Percentiles rank a stretch among this genome's conserved stretches.
These are phyloP conservation scores for Gisinianus flammeolus DNA, from an alignment of 2,888 invertebrate species.

Conservation along the genomic window DNA sequence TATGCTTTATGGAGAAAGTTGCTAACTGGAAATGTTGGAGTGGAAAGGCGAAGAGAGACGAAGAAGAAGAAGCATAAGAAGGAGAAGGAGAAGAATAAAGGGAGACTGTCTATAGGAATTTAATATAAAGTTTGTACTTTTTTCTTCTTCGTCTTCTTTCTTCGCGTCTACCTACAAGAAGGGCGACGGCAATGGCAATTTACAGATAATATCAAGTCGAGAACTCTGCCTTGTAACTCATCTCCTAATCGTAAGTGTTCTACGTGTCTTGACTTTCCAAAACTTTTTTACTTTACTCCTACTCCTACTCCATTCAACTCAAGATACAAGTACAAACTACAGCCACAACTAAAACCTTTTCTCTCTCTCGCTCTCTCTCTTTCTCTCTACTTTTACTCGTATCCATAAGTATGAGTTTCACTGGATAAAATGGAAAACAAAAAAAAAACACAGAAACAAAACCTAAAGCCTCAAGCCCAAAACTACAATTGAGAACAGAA, in stretches of 20 bases:
- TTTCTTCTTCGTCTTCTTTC: background rate
- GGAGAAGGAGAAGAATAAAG: background rate
- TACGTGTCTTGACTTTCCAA: constrained; percentile 46
- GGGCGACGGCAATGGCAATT: background rate
- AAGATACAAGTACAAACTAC: background rate
- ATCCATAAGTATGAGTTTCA: too few species aligned
- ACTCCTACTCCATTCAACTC: background rate
- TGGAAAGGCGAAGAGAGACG: background rate
- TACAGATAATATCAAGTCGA: constrained; percentile 27
- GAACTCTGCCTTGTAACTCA: constrained; percentile 45
- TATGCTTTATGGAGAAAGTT: constrained; percentile 44
- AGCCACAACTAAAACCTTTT: too few species aligned
- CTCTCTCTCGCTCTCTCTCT: background rate
- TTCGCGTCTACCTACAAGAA: background rate
- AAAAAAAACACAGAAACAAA: too few species aligned
- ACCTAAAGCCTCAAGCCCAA: too few species aligned
- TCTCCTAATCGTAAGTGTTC: constrained; percentile 50
- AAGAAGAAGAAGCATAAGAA: background rate
- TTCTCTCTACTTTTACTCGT: background rate
- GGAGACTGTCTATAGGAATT: background rate
- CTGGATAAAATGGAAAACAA: too few species aligned
- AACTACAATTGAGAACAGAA: too few species aligned
- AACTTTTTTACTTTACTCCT: background rate
- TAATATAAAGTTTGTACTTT: background rate
- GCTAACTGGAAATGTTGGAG: constrained; percentile 20